Evolutionary conservation across 2,113 vertebrate species (phyloP).

Genomic region (Hippocampus comes): DNA sequence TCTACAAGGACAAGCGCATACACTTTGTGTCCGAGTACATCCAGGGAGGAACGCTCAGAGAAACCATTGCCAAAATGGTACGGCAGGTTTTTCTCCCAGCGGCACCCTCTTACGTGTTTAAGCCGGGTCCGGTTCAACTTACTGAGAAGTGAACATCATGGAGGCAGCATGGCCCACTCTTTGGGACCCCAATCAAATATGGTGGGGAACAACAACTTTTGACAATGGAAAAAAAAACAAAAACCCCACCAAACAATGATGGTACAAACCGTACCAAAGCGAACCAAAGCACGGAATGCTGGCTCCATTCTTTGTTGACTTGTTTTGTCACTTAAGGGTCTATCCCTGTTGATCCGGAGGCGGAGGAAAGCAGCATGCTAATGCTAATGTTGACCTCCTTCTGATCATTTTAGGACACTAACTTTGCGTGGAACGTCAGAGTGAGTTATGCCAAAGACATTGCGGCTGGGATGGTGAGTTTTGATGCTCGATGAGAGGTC

Average conservation of each 20-base stretch:
- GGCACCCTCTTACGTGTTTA: background rate
- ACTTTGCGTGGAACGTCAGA: conserved; percentile 86
- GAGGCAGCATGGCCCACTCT: background rate
- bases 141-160: background rate
- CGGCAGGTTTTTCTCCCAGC: background rate
- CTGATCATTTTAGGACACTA: conserved; percentile 72
- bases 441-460: conserved; percentile 95
- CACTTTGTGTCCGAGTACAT: conserved; percentile 97
- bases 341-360: too few relatives aligned
- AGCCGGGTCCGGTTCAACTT: background rate
- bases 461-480: conserved; percentile 86
- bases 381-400: background rate
- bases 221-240: background rate
- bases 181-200: background rate
- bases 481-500: background rate
- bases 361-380: background rate
- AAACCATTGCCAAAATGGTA: conserved; percentile 90
- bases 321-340: background rate
- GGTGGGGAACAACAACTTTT: background rate
- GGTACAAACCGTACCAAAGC: background rate
- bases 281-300: background rate
- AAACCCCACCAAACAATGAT: background rate
- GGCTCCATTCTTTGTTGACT: background rate
- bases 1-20: conserved; percentile 95
- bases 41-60: conserved; percentile 86